Evolutionary conservation across 2,888 invertebrate genomes (phyloP).

Genomic region (Mechanitis mazaeus): DNA sequence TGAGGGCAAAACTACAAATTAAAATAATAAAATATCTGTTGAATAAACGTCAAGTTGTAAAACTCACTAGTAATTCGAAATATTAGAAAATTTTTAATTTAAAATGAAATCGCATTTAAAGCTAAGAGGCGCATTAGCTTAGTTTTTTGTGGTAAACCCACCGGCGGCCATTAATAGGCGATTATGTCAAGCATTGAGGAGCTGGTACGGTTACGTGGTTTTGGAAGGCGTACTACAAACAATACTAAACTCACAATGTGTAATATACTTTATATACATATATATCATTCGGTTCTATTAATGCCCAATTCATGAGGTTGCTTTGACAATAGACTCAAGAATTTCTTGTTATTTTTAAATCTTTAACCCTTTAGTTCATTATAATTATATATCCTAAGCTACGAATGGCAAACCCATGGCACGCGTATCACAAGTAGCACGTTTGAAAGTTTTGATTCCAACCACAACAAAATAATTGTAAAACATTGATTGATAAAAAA

Average conservation of each 20-base stretch:
- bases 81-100: background rate
- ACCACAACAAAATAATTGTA: too few species aligned
- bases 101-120: background rate
- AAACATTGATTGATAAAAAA: too few species aligned
- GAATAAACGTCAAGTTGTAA: too few species aligned
- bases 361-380: too few species aligned
- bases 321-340: too few species aligned
- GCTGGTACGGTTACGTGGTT: constrained; percentile 2
- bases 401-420: too few species aligned
- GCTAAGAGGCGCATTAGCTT: constrained; percentile 1
- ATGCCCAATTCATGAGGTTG: too few species aligned
- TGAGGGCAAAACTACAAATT: background rate
- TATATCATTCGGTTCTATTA: background rate
- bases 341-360: too few species aligned
- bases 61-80: background rate
- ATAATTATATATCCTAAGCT: too few species aligned
- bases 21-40: background rate
- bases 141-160: constrained; percentile 26
- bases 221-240: background rate
- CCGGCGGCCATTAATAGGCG: constrained; percentile 55
- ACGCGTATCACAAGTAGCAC: too few species aligned
- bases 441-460: too few species aligned
- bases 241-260: background rate
- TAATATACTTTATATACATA: background rate
- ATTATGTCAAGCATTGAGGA: constrained; percentile 43